Base-by-base conservation (phyloP, 2,888 invertebrate species). In the Aplocera efformata region DNA sequence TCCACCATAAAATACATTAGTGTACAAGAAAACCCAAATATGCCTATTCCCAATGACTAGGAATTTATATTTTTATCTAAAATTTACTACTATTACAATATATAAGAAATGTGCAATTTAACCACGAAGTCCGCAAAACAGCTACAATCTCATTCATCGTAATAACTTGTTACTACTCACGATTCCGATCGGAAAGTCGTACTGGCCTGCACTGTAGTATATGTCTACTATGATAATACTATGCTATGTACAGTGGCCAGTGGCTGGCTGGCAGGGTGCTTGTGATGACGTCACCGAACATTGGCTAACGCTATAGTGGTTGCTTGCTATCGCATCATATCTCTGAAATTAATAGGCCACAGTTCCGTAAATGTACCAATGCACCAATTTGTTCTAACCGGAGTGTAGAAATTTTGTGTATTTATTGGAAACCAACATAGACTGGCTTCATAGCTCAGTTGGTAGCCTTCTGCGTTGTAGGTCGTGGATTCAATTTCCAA, bases 291-390 rank as follows among this genome's bases (percentile, higher is more conserved):
- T 36, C 40, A 40, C 40, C 45, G 34, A 13, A 17, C 9, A 32
- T 42, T 42, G 50, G 53, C 50, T 45, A 58, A 58, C 50, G 34
- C 23, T 39, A 17, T 39, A 35, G 37, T 37, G 44, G 28, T 1
- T 25, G 32, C 20, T 17, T 50, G 41, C 49, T 60, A 59, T 64
- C 63, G 50, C 50, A 43, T 58, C 48, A 58, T 50, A 57, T 57
- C 62, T 67, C 66, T 70, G 54, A 69, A 68, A 67, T 73, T 70
- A 72, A 68, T 64, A 67, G 67, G 59, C 51, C 58, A 56, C 53
- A 56, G 64, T 70, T 67, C 71, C 70, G 72, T 58, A 57, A 71
- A 69, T 67, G 67, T 68, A 62, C 56, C 59, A 62, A 63, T 47
- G 34, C 39, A 37, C 22, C 34, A 32, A 26, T 37, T 40, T 36